Evolutionary conservation across 2,113 vertebrate genomes (phyloP).

Genomic region (Meleagris gallopavo): DNA sequence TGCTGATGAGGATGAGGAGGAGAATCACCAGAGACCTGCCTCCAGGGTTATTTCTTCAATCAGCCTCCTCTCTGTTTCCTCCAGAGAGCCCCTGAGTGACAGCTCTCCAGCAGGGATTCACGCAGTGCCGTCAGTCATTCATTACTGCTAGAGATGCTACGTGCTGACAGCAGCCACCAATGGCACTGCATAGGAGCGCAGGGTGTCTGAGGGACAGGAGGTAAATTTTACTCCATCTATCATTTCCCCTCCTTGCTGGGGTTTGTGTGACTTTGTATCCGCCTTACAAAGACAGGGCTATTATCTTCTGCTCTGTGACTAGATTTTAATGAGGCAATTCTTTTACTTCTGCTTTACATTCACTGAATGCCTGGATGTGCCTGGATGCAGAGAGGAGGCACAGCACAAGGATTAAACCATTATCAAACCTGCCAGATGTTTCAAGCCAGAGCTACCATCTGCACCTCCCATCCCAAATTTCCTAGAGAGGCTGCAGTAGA

Average conservation of each 20-base stretch:
- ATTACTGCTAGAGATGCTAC: neutral
- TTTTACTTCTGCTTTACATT: conserved; percentile 27
- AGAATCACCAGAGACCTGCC: neutral
- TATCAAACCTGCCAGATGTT: neutral
- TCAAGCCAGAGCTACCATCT: neutral
- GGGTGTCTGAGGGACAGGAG: conserved; percentile 1
- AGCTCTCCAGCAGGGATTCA: neutral
- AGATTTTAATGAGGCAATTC: conserved; percentile 25
- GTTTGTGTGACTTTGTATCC: neutral
- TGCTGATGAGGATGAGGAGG: neutral
- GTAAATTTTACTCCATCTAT: neutral
- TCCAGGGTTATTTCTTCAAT: neutral
- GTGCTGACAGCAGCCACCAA: neutral
- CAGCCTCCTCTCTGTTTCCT: neutral
- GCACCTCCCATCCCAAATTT: neutral
- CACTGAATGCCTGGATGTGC: neutral
- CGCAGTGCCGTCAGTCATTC: neutral
- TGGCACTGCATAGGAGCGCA: neutral
- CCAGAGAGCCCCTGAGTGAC: neutral
- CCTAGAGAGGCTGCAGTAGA: neutral
- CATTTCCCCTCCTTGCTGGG: neutral
- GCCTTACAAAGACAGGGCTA: neutral
- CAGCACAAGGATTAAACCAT: neutral
- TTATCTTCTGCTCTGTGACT: conserved; percentile 23
- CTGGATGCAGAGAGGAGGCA: neutral